phyloP scores from a whole-genome alignment of 92 coral and sea anemone genomes.

The Epizoanthus illoricatus region DNA sequence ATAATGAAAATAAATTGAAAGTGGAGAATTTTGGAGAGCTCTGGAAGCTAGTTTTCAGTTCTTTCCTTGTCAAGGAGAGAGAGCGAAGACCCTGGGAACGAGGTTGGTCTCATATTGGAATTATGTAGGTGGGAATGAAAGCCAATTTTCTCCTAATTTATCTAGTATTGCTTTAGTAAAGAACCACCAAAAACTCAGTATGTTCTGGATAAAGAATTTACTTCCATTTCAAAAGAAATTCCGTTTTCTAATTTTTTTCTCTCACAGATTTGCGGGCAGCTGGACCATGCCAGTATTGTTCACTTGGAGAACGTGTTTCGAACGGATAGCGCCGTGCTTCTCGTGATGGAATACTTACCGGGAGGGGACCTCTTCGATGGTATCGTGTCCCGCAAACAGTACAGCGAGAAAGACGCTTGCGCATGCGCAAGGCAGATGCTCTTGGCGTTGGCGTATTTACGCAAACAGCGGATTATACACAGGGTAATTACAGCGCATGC shows the following conservation, averaged over 20 bases:
- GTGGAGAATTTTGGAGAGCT: too few species aligned
- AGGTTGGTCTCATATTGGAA: too few species aligned
- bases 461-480: slow-evolving; percentile 71
- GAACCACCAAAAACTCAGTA: too few species aligned
- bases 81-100: too few species aligned
- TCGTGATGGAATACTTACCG: slow-evolving; percentile 89
- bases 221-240: too few species aligned
- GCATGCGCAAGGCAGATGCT: slow-evolving; percentile 81
- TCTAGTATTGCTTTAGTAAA: too few species aligned
- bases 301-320: slow-evolving; percentile 77
- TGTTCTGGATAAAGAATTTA: too few species aligned
- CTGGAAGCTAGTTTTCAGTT: too few species aligned
- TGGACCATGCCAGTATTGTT: slow-evolving; percentile 81
- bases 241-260: background rate
- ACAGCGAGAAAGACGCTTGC: slow-evolving; percentile 94
- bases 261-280: slow-evolving; percentile 60
- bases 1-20: too few species aligned
- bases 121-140: too few species aligned
- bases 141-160: too few species aligned
- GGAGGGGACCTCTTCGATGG: slow-evolving; percentile 99
- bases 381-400: slow-evolving; percentile 79
- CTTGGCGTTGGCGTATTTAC: slow-evolving; percentile 72
- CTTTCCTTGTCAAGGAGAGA: too few species aligned
- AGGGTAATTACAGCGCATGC: slow-evolving; percentile 60
- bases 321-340: slow-evolving; percentile 59